Percentiles rank a stretch among this genome's conserved stretches.
These are phyloP conservation scores for Lacerta agilis DNA, from an alignment of 2,797 vertebrate species.

Conservation along the genomic window DNA sequence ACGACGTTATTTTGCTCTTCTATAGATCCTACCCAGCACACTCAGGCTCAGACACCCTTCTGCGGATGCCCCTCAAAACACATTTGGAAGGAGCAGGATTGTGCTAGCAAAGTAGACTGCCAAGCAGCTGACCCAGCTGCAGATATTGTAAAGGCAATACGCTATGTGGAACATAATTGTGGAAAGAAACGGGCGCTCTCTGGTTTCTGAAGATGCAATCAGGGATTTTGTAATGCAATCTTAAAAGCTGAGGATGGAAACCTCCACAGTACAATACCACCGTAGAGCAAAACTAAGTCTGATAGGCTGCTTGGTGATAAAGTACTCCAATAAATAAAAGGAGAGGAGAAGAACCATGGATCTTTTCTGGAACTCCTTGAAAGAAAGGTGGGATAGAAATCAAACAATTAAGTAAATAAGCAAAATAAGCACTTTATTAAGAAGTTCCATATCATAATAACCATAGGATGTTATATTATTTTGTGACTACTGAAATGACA, in stretches of 20 bases:
- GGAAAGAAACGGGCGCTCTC: neutral
- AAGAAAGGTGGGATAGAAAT: too few species aligned
- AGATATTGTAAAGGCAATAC: neutral
- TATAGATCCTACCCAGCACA: constrained; percentile 5
- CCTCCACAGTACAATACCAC: neutral
- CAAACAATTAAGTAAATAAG: too few species aligned
- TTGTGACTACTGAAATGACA: constrained; percentile 8
- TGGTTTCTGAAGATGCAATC: neutral
- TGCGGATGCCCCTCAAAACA: neutral
- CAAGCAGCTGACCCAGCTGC: neutral
- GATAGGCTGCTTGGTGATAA: constrained; percentile 4
- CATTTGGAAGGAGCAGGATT: neutral
- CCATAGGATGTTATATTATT: constrained; percentile 17
- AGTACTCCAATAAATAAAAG: neutral
- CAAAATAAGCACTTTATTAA: neutral
- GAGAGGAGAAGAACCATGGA: too few species aligned
- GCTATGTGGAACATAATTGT: neutral
- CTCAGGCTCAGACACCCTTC: neutral
- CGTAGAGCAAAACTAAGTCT: constrained; percentile 8
- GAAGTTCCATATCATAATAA: neutral
- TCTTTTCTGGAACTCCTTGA: too few species aligned
- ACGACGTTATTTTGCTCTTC: neutral
- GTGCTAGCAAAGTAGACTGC: neutral
- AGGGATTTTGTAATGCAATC: neutral
- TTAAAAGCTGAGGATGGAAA: neutral